Percentiles rank a stretch among this genome's conserved stretches.
These are phyloP conservation scores for Eonycteris spelaea DNA, from an alignment of 2,113 vertebrate genomes.

Conservation along the genomic window DNA sequence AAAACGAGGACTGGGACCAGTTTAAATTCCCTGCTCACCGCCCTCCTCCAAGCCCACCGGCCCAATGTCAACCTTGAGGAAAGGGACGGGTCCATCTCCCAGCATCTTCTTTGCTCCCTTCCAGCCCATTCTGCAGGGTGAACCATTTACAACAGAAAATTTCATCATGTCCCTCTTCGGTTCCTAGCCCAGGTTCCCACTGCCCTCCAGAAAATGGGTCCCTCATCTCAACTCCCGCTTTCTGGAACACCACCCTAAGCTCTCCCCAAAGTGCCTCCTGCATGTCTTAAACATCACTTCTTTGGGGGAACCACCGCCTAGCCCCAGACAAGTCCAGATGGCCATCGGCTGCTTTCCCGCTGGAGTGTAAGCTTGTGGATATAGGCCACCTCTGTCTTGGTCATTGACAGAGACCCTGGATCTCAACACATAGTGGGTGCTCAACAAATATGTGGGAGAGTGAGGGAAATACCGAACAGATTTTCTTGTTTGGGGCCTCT, in stretches of 20 bases:
- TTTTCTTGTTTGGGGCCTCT: not conserved
- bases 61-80: not conserved
- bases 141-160: not conserved
- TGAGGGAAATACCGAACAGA: not conserved
- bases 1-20: not conserved
- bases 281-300: no score
- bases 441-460: not conserved
- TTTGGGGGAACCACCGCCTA: not conserved
- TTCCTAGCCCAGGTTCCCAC: not conserved
- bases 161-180: not conserved
- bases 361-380: not conserved
- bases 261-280: not conserved
- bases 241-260: not conserved
- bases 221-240: not conserved
- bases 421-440: not conserved
- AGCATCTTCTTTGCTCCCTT: not conserved
- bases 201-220: not conserved
- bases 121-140: not conserved
- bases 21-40: not conserved
- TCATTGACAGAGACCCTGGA: not conserved
- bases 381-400: not conserved
- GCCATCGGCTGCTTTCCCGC: not conserved
- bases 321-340: accelerated
- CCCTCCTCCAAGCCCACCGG: not conserved
- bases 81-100: not conserved